Evolutionary conservation across 2,888 invertebrate species (phyloP).

Genomic region (Coleophora deauratella): DNA sequence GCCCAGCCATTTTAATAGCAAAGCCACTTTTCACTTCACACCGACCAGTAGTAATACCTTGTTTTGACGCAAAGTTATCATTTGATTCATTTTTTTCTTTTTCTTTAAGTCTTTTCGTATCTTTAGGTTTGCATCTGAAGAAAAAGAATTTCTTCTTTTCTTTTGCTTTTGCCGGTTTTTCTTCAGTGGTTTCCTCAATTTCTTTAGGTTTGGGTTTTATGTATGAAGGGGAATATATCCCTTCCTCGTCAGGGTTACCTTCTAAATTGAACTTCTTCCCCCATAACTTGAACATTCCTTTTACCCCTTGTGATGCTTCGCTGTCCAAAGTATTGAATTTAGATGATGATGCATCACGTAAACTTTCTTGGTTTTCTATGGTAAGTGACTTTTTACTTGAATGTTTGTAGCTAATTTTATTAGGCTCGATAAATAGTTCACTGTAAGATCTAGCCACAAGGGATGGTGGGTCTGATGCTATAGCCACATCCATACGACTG

Average conservation of each 20-base stretch:
- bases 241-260: conserved; percentile 20
- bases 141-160: conserved; percentile 45
- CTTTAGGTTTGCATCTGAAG: conserved; percentile 23
- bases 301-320: conserved; percentile 36
- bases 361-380: conserved; percentile 5
- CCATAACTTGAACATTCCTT: conserved; percentile 56
- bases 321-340: conserved; percentile 25
- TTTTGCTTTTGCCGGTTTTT: conserved; percentile 3
- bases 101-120: conserved; percentile 16
- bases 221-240: no score
- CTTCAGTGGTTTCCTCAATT: neutral
- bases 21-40: conserved; percentile 51
- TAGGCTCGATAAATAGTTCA: conserved; percentile 13
- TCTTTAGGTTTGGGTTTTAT: conserved; percentile 5
- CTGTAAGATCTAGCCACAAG: conserved; percentile 41
- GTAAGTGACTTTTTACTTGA: conserved; percentile 18
- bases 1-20: conserved; percentile 32
- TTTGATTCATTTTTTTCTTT: conserved; percentile 28
- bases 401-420: conserved; percentile 15
- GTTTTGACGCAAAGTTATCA: conserved; percentile 30
- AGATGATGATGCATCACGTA: conserved; percentile 14
- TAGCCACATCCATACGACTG: conserved; percentile 40
- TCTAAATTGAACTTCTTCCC: conserved; percentile 51
- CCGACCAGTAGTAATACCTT: conserved; percentile 43
- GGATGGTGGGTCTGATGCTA: conserved; percentile 51